Evolutionary conservation across 2,888 invertebrate genomes (phyloP).

Genomic region (Himalopsyche kuldschensis): DNA sequence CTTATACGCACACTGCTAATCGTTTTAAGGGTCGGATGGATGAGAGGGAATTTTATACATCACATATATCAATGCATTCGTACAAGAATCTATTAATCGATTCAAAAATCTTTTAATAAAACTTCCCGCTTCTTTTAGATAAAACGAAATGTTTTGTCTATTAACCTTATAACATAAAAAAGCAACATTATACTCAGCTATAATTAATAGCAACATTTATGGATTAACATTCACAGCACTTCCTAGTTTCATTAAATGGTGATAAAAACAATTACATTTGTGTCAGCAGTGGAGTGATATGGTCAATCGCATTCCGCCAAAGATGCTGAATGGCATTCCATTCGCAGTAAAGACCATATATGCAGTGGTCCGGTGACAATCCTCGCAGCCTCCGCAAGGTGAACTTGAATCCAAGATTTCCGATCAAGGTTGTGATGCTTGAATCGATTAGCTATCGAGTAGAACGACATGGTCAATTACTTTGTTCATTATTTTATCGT

Average conservation of each 20-base stretch:
- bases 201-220: too few relatives aligned
- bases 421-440: constrained; percentile 1
- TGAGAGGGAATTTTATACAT: too few relatives aligned
- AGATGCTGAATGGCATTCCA: constrained; percentile 25
- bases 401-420: constrained; percentile 19
- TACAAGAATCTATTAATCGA: too few relatives aligned
- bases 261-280: not conserved
- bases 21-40: too few relatives aligned
- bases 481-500: too few relatives aligned
- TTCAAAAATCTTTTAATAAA: too few relatives aligned
- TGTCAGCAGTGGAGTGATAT: not conserved
- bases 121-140: too few relatives aligned
- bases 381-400: constrained; percentile 5
- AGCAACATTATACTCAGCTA: too few relatives aligned
- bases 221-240: not conserved
- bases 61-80: too few relatives aligned
- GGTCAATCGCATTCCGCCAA: constrained; percentile 13
- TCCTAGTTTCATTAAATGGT: not conserved
- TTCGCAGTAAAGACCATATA: constrained; percentile 8
- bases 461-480: not conserved
- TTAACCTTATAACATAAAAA: too few relatives aligned
- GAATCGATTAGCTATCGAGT: not conserved
- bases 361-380: constrained; percentile 9
- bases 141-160: too few relatives aligned
- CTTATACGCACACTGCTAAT: too few relatives aligned